These are phyloP conservation scores for Clytia hemisphaerica DNA, from an alignment of 30 jellyfish, hydroid and myxozoan genomes.

Conservation along the genomic window DNA sequence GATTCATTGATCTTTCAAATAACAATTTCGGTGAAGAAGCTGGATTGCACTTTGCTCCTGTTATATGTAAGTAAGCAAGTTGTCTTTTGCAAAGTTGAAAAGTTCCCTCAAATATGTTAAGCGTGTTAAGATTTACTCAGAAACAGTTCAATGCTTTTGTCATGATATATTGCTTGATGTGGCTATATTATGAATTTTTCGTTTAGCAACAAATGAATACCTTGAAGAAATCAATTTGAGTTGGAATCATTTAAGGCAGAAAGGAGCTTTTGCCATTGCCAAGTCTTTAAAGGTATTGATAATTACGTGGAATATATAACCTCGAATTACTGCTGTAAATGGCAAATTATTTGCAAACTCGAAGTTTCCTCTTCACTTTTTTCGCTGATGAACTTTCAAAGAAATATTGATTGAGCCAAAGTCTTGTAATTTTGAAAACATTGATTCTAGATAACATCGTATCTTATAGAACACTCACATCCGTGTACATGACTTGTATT, in stretches of 20 bases:
- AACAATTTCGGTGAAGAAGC: conserved; percentile 79
- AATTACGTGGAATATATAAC: too few relatives aligned
- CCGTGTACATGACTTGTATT: not conserved
- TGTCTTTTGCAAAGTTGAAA: too few relatives aligned
- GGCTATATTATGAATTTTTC: not conserved
- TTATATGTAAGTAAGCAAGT: conserved; percentile 33
- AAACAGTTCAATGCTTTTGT: too few relatives aligned
- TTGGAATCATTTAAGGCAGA: conserved; percentile 90
- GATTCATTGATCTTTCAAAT: conserved; percentile 57
- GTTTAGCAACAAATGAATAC: conserved; percentile 61
- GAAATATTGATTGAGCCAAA: too few relatives aligned
- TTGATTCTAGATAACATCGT: too few relatives aligned
- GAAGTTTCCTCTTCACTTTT: too few relatives aligned
- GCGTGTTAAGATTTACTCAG: too few relatives aligned
- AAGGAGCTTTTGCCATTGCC: conserved; percentile 93
- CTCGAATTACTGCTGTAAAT: too few relatives aligned
- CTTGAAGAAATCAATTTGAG: conserved; percentile 62
- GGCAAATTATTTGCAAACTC: too few relatives aligned
- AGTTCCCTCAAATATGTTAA: too few relatives aligned
- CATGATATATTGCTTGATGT: not conserved
- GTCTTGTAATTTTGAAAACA: too few relatives aligned
- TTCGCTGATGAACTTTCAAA: too few relatives aligned
- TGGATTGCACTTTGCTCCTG: conserved; percentile 75
- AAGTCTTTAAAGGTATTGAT: conserved; percentile 63
- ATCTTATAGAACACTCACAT: not conserved